Base-by-base conservation (phyloP, 2,888 invertebrate species). In the Falcaria lacertinaria region DNA sequence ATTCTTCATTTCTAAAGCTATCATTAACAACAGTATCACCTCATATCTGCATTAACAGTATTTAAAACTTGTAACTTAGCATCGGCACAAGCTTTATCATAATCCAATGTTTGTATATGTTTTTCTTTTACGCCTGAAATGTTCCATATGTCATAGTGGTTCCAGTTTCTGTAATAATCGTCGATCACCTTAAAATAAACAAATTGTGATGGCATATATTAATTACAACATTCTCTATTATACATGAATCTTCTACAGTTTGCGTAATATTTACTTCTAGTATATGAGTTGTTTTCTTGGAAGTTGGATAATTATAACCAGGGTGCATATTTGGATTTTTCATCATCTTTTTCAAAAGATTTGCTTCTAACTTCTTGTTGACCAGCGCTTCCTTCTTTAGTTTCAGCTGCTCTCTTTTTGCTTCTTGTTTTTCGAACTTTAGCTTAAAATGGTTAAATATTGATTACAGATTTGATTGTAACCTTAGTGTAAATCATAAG, bases 261-360 rank as follows among this genome's bases (percentile, higher is more conserved):
- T 32, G 11, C n/a, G 15, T 36, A 2, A 16, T 15, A 1, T 4
- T 32, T 45, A 79, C 83, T 55, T 73, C 43, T 25, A 69, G 15
- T 41, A 83, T 56, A 14, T 56, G 35, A 8, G 58, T 39, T 14
- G 65, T 70, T 47, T 62, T 73, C 34, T 69, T 74, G 0, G 85
- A 84, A 35, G 53, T 35, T 5, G 82, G 84, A 38, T 71, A 87
- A 1, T 52, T 2, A 43, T 71, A 87, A 2, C 86, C 86, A 1
- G 85, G 84, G 50, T 85, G 83, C 54, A 68, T 52, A 0, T 52
- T 69, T 15, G 84, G 84, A 42, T 82, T 80, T 52, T 78, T 84
- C 79, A 80, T 77, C 39, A 81, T 67, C 48, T 83, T 86, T 43
- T 58, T 67, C n/a, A 71, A 39, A 4, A 80, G 40, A 1, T 55